Conservation (phyloP, 2,113 vertebrate genomes). For the Gulo gulo region DNA sequence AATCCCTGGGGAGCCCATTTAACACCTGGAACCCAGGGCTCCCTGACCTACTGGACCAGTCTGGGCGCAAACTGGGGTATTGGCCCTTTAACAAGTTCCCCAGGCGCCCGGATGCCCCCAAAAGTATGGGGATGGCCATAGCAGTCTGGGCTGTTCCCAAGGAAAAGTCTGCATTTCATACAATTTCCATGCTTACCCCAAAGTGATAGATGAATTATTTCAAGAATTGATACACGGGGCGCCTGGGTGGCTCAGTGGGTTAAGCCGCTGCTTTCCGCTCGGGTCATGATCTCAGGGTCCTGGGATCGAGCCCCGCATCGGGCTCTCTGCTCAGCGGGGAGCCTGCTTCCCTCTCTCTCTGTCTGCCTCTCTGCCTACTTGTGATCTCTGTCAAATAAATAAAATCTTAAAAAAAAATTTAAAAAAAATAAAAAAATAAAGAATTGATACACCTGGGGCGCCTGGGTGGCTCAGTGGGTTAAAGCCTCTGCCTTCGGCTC, state of each 20-base stretch:
- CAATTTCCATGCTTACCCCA: neutral
- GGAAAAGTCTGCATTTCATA: neutral
- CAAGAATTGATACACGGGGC: neutral
- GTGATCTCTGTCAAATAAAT: too few species aligned
- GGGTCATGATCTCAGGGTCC: too few species aligned
- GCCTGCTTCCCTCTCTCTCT: too few species aligned
- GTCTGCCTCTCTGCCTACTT: too few species aligned
- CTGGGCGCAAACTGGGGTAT: neutral
- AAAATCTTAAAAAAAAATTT: too few species aligned
- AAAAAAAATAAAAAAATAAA: too few species aligned
- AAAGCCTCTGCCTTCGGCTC: too few species aligned
- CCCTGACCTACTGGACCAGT: neutral
- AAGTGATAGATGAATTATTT: neutral
- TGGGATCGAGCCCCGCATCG: too few species aligned
- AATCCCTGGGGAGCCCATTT: slow-evolving; percentile 43
- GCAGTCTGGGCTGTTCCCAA: neutral
- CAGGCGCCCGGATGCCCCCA: neutral
- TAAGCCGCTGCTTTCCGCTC: too few species aligned
- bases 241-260: too few species aligned
- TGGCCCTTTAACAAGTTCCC: slow-evolving; percentile 51
- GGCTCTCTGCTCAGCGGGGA: too few species aligned
- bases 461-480: too few species aligned
- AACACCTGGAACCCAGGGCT: neutral
- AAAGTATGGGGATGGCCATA: neutral
- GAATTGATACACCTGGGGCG: neutral